These are phyloP conservation scores for Anolis sagrei DNA, from an alignment of 2,113 vertebrate species.

Conservation along the genomic window DNA sequence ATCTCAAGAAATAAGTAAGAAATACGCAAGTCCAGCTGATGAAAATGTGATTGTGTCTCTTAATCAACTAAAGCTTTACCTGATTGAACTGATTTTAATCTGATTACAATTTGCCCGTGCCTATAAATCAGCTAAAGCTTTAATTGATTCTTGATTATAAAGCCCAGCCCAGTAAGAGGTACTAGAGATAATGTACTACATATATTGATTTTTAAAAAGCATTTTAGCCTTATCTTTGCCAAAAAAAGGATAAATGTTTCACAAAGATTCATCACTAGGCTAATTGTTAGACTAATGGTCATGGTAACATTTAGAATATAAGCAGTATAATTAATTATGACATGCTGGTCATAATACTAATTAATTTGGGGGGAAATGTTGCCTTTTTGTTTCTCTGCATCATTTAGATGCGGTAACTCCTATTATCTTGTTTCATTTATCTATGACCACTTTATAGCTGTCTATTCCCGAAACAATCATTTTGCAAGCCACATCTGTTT, in stretches of 20 bases:
- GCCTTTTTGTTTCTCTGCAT: neutral
- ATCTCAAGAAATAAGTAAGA: neutral
- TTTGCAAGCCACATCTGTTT: neutral
- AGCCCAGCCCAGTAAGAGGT: neutral
- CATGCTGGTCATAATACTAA: neutral
- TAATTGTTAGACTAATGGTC: neutral
- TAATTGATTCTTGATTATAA: neutral
- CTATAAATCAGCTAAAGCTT: neutral
- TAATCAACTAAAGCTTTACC: neutral
- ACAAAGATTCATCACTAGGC: neutral
- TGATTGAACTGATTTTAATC: no score
- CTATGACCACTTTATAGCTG: fast-evolving
- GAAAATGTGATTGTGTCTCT: neutral
- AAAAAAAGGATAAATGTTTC: neutral
- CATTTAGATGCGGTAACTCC: no score
- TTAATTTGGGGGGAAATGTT: neutral
- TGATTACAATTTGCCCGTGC: neutral
- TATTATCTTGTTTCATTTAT: neutral
- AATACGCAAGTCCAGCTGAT: neutral
- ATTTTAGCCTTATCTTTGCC: neutral
- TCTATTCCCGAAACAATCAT: neutral
- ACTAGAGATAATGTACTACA: neutral
- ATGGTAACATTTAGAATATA: neutral
- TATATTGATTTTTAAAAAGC: neutral
- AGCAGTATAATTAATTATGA: neutral